phyloP scores from a whole-genome alignment of 2,797 vertebrate species.

The Scomberomorus guttatus region DNA sequence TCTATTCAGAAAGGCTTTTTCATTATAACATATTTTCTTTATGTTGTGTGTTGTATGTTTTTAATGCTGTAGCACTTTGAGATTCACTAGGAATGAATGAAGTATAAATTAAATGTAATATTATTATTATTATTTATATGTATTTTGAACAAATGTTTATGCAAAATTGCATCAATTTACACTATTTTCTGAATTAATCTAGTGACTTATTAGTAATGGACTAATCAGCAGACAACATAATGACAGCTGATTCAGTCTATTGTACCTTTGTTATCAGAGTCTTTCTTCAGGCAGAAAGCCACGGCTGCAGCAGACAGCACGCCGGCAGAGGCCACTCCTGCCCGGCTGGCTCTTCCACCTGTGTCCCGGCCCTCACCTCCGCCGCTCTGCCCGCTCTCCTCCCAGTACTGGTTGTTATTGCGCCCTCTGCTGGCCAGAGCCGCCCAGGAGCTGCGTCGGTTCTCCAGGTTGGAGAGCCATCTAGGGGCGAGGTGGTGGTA shows the following conservation, averaged over 20 bases:
- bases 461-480: conserved; percentile 83
- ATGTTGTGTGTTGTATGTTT: too few species aligned
- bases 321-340: conserved; percentile 72
- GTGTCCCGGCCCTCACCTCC: conserved; percentile 55
- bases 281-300: conserved; percentile 84
- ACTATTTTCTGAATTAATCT: not conserved
- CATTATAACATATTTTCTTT: too few species aligned
- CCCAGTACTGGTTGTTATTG: conserved; percentile 74
- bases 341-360: conserved; percentile 44
- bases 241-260: not conserved
- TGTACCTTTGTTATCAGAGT: conserved; percentile 81
- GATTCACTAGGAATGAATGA: too few species aligned
- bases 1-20: too few species aligned
- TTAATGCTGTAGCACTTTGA: too few species aligned
- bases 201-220: not conserved
- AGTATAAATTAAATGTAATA: too few species aligned
- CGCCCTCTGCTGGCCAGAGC: conserved; percentile 80
- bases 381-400: conserved; percentile 50
- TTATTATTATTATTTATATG: not conserved
- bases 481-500: conserved; percentile 84
- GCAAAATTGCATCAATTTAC: not conserved
- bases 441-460: conserved; percentile 84
- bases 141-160: not conserved
- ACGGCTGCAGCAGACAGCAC: conserved; percentile 82
- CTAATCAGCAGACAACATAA: not conserved